Conservation (phyloP, 2,888 invertebrate genomes). For the Buathra laborator region DNA sequence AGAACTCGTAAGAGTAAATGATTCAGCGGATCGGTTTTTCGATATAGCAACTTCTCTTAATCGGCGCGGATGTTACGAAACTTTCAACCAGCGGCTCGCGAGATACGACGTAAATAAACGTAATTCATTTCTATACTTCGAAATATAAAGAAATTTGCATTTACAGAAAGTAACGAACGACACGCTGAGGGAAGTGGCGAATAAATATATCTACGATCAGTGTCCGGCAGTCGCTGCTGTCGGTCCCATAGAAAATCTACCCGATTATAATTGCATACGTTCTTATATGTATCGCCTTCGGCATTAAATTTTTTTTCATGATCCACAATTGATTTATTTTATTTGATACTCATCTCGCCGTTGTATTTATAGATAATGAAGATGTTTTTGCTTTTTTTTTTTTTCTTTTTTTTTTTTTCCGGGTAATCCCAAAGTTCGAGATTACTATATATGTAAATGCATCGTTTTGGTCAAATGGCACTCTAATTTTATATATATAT, state of each 20-base stretch:
- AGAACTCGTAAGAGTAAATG: slow-evolving; percentile 78
- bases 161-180: slow-evolving; percentile 66
- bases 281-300: slow-evolving; percentile 78
- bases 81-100: slow-evolving; percentile 73
- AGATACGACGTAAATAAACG: slow-evolving; percentile 69
- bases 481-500: slow-evolving; percentile 60
- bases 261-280: slow-evolving; percentile 84
- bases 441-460: slow-evolving; percentile 59
- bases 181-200: slow-evolving; percentile 72
- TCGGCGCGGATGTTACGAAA: slow-evolving; percentile 78
- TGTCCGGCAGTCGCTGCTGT: slow-evolving; percentile 85
- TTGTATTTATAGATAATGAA: slow-evolving; percentile 31
- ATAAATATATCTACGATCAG: slow-evolving; percentile 84
- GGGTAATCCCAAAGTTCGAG: slow-evolving; percentile 14
- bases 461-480: slow-evolving; percentile 69
- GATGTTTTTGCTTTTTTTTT: slow-evolving; percentile 18
- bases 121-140: not conserved
- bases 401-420: not conserved
- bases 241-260: slow-evolving; percentile 85
- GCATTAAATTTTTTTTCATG: slow-evolving; percentile 47
- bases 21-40: slow-evolving; percentile 81
- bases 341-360: slow-evolving; percentile 50
- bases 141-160: not conserved
- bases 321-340: slow-evolving; percentile 35
- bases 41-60: slow-evolving; percentile 84